Evolutionary conservation across 2,113 vertebrate genomes (phyloP), one percentile per base, ranked within the genome.

Genomic region (Neotragus moschatus): DNA sequence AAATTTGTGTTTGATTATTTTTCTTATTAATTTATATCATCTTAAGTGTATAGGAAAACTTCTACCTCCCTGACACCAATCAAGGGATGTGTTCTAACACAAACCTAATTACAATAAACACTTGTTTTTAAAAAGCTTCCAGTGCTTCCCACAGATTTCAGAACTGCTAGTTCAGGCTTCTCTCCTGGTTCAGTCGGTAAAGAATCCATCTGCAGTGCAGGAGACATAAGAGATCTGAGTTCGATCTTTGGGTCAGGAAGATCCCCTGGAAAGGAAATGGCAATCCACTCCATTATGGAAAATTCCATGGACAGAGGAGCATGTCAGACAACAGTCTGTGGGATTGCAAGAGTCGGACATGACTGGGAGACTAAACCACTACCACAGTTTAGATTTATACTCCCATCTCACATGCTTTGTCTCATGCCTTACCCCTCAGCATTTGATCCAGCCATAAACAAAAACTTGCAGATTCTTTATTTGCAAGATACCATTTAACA

Each of bases 311-410:
- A 43, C 70, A 75, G 70, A 75, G 23, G 23, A 43, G 12, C 23
- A 39, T 43, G 36, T 14, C 3, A 10, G 36, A 3, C 70, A 75
- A 43, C 70, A 73, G 36, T 26, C 36, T 0, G 2, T 43, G 36
- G 36, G 11, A 25, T 75, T 2, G 0, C 70, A 75, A 75, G 70
- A 43, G 11, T 43, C 1, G 1, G 36, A 43, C 3, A 0, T 43
- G 36, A 75, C 70, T 75, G 66, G 19, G 19, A 70, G n/a, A 70
- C 66, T 21, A 21, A 70, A 39, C 10, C 5, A 70, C 9, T 12
- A 2, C n/a, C 66, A 70, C n/a, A 70, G 1, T 23, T 84, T 49
- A 63, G 45, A 14, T 86, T 60, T 84, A 36, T 73, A n/a, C 14
- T 49, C 3, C 7, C 39, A 7, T 82, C 45, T 60, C 23, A 56